These are phyloP conservation scores for Oxyruncus cristatus DNA, from an alignment of 2,113 vertebrate species.

Conservation along the genomic window DNA sequence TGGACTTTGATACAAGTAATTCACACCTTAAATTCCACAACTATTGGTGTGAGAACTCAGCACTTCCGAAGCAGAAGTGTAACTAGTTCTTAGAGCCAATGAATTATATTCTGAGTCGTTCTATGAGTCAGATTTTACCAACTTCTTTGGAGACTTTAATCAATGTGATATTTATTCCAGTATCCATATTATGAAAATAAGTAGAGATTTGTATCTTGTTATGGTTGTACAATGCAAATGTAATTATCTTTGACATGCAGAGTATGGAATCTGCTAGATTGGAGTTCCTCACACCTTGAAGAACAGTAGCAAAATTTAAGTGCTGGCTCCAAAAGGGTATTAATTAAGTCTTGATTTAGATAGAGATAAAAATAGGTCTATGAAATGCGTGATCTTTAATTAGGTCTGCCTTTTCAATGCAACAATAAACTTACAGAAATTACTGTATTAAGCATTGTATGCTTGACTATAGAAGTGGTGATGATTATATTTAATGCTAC, in stretches of 20 bases:
- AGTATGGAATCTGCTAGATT: background rate
- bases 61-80: background rate
- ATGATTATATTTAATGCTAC: background rate
- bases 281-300: background rate
- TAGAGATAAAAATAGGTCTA: background rate
- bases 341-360: slow-evolving; percentile 5
- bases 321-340: background rate
- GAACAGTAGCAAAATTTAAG: background rate
- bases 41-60: background rate
- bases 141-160: background rate
- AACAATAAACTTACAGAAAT: background rate
- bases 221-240: background rate
- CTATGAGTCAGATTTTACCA: background rate
- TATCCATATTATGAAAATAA: slow-evolving; percentile 1
- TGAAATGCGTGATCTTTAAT: background rate
- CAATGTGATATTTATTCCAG: background rate
- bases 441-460: background rate
- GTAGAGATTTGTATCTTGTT: background rate
- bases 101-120: background rate
- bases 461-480: background rate
- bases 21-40: background rate
- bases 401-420: background rate
- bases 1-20: background rate
- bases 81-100: background rate
- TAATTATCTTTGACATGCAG: background rate